phyloP scores from a whole-genome alignment of 1,140 invertebrate genomes.

The Platorchestia sp. region DNA sequence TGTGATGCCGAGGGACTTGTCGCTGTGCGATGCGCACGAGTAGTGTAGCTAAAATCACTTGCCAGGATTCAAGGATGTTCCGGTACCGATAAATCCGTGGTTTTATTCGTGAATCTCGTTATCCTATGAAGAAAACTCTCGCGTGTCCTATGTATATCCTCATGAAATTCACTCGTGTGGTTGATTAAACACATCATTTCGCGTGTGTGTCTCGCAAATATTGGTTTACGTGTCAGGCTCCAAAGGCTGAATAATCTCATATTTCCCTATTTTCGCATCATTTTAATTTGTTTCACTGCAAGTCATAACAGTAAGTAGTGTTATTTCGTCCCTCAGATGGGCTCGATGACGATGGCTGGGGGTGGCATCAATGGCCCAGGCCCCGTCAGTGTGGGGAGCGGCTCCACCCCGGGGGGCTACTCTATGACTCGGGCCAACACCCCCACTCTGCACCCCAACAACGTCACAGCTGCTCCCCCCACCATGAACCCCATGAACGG shows the following conservation, averaged over 20 bases:
- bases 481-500: constrained; percentile 67
- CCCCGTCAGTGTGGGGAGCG: constrained; percentile 36
- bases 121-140: too few species aligned
- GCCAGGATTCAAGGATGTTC: background rate
- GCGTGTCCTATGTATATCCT: too few species aligned
- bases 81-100: background rate
- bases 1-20: too few species aligned
- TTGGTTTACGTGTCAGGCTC: too few species aligned
- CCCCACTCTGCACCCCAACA: constrained; percentile 63
- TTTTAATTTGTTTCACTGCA: background rate
- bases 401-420: constrained; percentile 56
- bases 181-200: too few species aligned
- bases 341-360: constrained; percentile 55
- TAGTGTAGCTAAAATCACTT: background rate
- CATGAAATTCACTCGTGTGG: too few species aligned
- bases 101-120: too few species aligned
- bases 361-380: constrained; percentile 62
- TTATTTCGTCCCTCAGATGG: constrained; percentile 60
- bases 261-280: background rate
- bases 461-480: constrained; percentile 60
- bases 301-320: background rate
- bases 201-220: too few species aligned
- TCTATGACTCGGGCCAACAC: constrained; percentile 64
- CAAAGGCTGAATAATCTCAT: background rate
- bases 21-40: background rate